Conservation (phyloP, 1,140 invertebrate species). For the Trichonephila inaurata region DNA sequence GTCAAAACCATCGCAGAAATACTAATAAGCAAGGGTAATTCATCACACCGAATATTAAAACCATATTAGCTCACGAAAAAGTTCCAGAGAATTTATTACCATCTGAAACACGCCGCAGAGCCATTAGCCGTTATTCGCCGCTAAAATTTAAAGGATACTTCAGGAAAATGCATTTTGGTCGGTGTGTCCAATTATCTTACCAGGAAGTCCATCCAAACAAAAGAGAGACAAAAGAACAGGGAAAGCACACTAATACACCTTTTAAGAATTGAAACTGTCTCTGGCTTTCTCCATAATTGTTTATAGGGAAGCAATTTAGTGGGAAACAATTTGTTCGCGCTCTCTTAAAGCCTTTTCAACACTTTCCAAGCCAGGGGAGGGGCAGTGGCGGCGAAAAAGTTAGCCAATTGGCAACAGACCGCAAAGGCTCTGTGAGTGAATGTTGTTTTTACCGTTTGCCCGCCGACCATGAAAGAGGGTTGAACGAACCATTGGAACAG, state of each 20-base stretch:
- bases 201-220: background rate
- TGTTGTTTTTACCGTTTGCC: background rate
- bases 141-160: background rate
- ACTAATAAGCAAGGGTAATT: background rate
- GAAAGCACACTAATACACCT: background rate
- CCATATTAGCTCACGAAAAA: background rate
- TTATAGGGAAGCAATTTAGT: background rate
- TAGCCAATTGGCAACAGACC: background rate
- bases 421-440: background rate
- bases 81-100: background rate
- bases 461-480: background rate
- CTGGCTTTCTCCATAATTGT: background rate
- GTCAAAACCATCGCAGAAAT: background rate
- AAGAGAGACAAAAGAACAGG: slow-evolving; percentile 10
- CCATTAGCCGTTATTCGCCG: background rate
- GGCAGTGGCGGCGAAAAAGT: background rate
- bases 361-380: background rate
- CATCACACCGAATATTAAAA: background rate
- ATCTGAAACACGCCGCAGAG: background rate
- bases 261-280: slow-evolving; percentile 6
- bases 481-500: background rate
- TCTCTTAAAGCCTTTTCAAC: slow-evolving; percentile 2
- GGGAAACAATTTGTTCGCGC: background rate
- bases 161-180: background rate
- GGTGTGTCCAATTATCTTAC: slow-evolving; percentile 15